Evolutionary conservation across 2,797 vertebrate species (phyloP), one percentile per base, ranked within the genome.

Genomic region (Erpetoichthys calabaricus): DNA sequence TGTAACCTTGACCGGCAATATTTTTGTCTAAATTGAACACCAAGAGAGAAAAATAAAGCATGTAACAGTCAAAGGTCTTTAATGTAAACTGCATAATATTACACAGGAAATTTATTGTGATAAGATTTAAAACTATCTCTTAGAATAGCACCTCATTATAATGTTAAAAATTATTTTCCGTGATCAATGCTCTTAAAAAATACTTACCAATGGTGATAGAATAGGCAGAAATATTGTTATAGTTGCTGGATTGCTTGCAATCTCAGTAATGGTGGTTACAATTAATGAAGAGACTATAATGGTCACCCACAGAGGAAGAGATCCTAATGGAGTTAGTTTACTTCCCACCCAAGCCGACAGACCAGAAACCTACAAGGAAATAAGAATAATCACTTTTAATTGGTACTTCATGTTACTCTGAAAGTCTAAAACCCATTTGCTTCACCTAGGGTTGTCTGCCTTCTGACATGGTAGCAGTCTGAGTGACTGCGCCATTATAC

Each of bases 191-290:
- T n/a, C n/a, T n/a, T 2, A 45, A 45, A 6, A 60, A 45, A 46
- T 67, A 81, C 88, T 72, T 68, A 97, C 92, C 90, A 94, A 60
- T 56, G 92, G 84, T 61, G 88, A 76, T 1, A 95, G 73, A 73
- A 97, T 95, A 47, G 91, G 92, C 57, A 95, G 79, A 74, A 95
- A 88, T 61, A 94, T 87, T 0, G 91, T 94, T 60, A 89, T 89
- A 45, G 92, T 96, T 60, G 92, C 86, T 7, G 91, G 84, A 57
- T 96, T 96, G 76, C 93, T 94, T 67, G 91, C 87, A 64, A 95
- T 84, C 66, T 97, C 91, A 8, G 93, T 96, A 68, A 95, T 75
- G 10, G 80, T 82, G 54, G 92, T 97, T 60, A 93, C 89, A 4
- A 94, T 86, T 73, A 95, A 61, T 69, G 82, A 91, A 52, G 89